Evolutionary conservation across 1,140 invertebrate genomes (phyloP).

Genomic region (Cylas formicarius): DNA sequence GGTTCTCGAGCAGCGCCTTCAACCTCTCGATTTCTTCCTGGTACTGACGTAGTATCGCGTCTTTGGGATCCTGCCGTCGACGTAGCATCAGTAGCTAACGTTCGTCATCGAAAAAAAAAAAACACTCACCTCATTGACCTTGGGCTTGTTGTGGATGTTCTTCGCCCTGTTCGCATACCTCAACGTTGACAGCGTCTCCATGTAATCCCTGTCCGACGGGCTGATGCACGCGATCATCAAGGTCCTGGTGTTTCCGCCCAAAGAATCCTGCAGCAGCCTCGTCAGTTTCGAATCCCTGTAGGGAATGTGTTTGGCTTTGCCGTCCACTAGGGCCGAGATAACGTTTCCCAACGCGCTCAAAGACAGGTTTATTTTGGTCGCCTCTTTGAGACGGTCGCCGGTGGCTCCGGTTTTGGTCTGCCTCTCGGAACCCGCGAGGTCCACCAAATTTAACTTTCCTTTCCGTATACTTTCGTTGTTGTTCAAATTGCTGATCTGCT

Average conservation of each 20-base stretch:
- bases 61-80: slow-evolving; percentile 66
- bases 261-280: slow-evolving; percentile 76
- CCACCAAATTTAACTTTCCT: slow-evolving; percentile 80
- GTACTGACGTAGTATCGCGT: slow-evolving; percentile 79
- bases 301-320: slow-evolving; percentile 85
- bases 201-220: slow-evolving; percentile 81
- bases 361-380: slow-evolving; percentile 93
- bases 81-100: slow-evolving; percentile 2
- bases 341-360: slow-evolving; percentile 90
- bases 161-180: slow-evolving; percentile 86
- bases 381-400: slow-evolving; percentile 84
- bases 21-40: slow-evolving; percentile 79
- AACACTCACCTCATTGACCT: slow-evolving; percentile 69
- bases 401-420: slow-evolving; percentile 80
- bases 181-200: slow-evolving; percentile 84
- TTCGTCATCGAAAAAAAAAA: neutral
- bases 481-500: slow-evolving; percentile 57
- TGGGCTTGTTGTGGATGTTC: slow-evolving; percentile 89
- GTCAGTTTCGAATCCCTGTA: slow-evolving; percentile 93
- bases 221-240: slow-evolving; percentile 91
- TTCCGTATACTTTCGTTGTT: slow-evolving; percentile 49
- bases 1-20: slow-evolving; percentile 55
- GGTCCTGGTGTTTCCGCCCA: slow-evolving; percentile 91
- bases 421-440: slow-evolving; percentile 82
- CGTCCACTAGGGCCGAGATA: slow-evolving; percentile 85